These are phyloP conservation scores for Magallana angulata DNA, from an alignment of 1,140 invertebrate genomes.

Conservation along the genomic window DNA sequence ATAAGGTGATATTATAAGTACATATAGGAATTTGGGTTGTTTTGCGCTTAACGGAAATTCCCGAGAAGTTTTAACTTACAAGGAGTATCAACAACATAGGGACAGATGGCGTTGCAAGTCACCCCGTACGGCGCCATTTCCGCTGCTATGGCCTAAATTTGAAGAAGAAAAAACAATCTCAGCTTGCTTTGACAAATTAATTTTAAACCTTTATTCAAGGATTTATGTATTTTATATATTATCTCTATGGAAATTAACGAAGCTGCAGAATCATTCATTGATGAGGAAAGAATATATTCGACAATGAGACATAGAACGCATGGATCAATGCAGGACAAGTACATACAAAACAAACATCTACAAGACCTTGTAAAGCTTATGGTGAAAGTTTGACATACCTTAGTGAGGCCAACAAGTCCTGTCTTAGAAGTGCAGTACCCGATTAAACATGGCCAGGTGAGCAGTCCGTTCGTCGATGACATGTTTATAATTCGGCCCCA, in stretches of 20 bases:
- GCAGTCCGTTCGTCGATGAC: constrained; percentile 71
- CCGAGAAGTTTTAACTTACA: constrained; percentile 58
- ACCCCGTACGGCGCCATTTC: constrained; percentile 74
- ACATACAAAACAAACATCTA: too few species aligned
- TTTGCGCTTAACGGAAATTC: too few species aligned
- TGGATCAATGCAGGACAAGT: too few species aligned
- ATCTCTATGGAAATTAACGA: too few species aligned
- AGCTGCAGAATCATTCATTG: too few species aligned
- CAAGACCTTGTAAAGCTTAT: too few species aligned
- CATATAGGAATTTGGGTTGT: background rate
- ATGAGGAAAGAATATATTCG: too few species aligned
- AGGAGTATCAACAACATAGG: constrained; percentile 77
- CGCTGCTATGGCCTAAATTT: constrained; percentile 67
- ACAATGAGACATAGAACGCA: too few species aligned
- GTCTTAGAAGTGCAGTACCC: constrained; percentile 77
- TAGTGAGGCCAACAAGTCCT: constrained; percentile 75
- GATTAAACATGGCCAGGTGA: constrained; percentile 72
- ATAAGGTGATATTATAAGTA: too few species aligned
- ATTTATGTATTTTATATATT: too few species aligned
- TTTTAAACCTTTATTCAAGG: too few species aligned
- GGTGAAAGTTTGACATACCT: constrained; percentile 48
- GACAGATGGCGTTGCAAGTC: constrained; percentile 77
- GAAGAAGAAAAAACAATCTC: background rate
- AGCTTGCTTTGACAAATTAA: too few species aligned
- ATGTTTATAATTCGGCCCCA: constrained; percentile 78